Evolutionary conservation across 2,888 invertebrate genomes (phyloP), one percentile per base, ranked within the genome.

Genomic region (Drosophila kambysellisi): DNA sequence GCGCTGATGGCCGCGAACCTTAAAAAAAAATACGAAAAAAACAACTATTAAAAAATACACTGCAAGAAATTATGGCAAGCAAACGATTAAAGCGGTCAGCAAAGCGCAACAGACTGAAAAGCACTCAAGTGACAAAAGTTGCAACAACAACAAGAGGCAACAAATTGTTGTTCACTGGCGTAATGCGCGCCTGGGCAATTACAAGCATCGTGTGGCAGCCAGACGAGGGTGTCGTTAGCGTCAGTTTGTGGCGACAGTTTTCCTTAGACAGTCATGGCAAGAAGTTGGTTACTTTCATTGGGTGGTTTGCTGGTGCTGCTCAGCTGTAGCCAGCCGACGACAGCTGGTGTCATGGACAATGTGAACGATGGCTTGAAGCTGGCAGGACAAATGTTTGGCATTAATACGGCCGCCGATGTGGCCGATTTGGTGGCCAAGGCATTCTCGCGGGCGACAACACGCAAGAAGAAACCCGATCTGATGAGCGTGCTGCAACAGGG

Each of bases 1-100:
- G 77, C 97, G 95, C 93, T 95, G 95, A 92, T 97, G 97, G 81
- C 96, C 96, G 85, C 96, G 95, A 65, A 96, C 95, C 97, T 97
- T 92, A 92, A 69, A 43, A 33, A 52, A 29, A 41, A 12, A 37
- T 0, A 37, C 2, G 6, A 37, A 17, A 35, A 25, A 65, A 54
- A 43, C 17, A 43, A 51, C 11, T 17, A 59, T 52, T 56, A 25
- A 58, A 69, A 61, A 71, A 41, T 83, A 87, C 84, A 86, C 87
- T 86, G 76, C 41, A 67, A 65, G 56, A 81, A 85, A 78, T 74
- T 57, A 37, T 58, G 29, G 30, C 53, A 39, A 35, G 41, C 20
- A 57, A 74, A 41, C 71, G 76, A 74, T 89, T 91, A 89, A 76
- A 35, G 60, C 66, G 83, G 30, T 66, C 52, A 89, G 66, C 88